phyloP scores from a whole-genome alignment of 2,113 vertebrate genomes.

The Varanus komodoensis region DNA sequence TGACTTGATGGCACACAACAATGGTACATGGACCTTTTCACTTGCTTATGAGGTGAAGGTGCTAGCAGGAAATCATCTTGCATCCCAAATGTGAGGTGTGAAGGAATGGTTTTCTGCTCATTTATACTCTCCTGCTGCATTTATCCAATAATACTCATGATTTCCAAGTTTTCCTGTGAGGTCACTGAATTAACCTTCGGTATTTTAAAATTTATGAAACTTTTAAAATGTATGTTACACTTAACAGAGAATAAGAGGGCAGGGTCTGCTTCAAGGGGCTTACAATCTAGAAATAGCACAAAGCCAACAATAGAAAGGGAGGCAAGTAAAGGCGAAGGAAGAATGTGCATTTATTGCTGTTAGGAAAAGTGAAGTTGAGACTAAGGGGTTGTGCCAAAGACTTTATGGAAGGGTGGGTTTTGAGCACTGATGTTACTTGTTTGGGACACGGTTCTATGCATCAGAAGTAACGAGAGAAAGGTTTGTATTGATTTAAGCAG shows the following conservation, averaged over 20 bases:
- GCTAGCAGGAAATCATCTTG: neutral
- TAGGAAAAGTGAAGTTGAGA: neutral
- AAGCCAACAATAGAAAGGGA: neutral
- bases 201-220: neutral
- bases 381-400: neutral
- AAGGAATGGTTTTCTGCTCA: neutral
- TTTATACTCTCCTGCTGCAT: neutral
- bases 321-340: neutral
- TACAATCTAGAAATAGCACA: neutral
- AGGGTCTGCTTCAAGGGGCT: neutral
- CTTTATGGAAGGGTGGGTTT: neutral
- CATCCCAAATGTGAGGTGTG: neutral
- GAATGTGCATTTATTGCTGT: neutral
- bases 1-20: neutral
- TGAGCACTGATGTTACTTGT: neutral
- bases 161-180: neutral
- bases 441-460: neutral
- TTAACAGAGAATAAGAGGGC: neutral
- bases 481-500: neutral
- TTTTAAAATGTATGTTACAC: neutral
- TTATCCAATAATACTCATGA: neutral
- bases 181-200: no score
- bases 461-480: neutral
- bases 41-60: neutral
- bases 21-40: neutral